Percentiles rank a stretch among this genome's conserved stretches.
These are phyloP conservation scores for Julus scandinavius DNA, from an alignment of 2,888 invertebrate genomes.

Conservation along the genomic window DNA sequence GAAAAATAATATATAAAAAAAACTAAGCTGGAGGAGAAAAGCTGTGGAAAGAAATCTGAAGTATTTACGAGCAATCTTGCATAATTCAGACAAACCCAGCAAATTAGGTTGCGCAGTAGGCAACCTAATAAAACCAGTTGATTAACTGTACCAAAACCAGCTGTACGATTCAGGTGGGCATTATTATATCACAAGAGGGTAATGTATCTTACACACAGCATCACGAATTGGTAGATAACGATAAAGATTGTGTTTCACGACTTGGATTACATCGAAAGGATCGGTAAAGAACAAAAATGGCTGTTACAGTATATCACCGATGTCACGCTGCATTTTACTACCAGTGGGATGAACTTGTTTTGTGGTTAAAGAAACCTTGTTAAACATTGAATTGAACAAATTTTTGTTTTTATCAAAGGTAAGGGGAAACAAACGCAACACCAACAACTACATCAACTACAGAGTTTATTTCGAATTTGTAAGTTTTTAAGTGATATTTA, in stretches of 20 bases:
- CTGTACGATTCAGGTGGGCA: constrained; percentile 27
- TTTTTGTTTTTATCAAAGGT: no score
- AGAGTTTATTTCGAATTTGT: no score
- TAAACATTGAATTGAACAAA: no score
- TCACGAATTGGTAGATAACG: constrained; percentile 22
- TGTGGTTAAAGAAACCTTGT: no score
- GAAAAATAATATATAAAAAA: not conserved
- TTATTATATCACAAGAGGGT: constrained; percentile 16
- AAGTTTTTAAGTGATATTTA: no score
- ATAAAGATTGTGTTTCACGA: not conserved
- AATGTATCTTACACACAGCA: not conserved
- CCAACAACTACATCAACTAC: no score
- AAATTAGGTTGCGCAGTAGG: constrained; percentile 44
- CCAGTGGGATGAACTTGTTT: no score
- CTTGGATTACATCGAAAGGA: not conserved
- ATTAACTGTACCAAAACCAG: constrained; percentile 31
- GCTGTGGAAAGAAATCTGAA: constrained; percentile 14
- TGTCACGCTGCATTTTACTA: no score
- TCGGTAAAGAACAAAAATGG: not conserved
- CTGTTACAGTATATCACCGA: not conserved
- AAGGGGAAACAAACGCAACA: no score
- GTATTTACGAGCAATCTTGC: constrained; percentile 40
- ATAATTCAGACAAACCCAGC: constrained; percentile 42
- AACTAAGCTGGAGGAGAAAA: not conserved
- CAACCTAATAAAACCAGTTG: constrained; percentile 41